Conservation (phyloP, 2,113 vertebrate species). For the Capreolus pygargus region DNA sequence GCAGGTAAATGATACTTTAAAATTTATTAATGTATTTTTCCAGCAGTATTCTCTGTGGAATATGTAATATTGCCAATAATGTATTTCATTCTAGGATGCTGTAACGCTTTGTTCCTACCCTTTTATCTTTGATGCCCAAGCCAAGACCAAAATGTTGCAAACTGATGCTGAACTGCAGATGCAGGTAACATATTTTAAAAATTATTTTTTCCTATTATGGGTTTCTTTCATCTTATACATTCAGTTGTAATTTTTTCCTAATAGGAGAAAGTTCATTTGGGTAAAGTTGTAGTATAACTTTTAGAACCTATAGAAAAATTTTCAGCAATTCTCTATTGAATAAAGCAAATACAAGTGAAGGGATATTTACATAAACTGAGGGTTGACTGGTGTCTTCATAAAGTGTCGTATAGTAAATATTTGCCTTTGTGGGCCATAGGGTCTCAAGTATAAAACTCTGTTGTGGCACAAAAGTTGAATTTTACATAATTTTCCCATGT, state of each 20-base stretch:
- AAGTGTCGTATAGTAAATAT: background rate
- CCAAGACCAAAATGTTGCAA: conserved; percentile 98
- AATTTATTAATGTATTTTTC: conserved; percentile 28
- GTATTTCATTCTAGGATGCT: conserved; percentile 83
- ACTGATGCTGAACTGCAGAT: conserved; percentile 98
- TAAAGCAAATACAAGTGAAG: background rate
- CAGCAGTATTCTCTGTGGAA: background rate
- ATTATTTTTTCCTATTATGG: background rate
- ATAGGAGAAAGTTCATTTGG: background rate
- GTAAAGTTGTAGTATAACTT: background rate
- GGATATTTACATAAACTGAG: background rate
- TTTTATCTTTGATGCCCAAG: conserved; percentile 96
- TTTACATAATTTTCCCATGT: background rate
- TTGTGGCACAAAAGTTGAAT: background rate
- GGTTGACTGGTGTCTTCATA: background rate
- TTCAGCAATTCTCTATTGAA: background rate
- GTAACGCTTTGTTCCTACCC: conserved; percentile 97
- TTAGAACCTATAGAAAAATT: background rate
- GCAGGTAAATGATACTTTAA: conserved; percentile 83
- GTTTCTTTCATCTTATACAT: background rate
- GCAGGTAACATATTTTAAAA: conserved; percentile 86
- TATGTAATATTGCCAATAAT: background rate
- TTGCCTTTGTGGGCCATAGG: background rate
- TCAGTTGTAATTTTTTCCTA: background rate
- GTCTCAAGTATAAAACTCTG: background rate